Conservation (phyloP, 2,888 invertebrate species). For the Pyralis farinalis region DNA sequence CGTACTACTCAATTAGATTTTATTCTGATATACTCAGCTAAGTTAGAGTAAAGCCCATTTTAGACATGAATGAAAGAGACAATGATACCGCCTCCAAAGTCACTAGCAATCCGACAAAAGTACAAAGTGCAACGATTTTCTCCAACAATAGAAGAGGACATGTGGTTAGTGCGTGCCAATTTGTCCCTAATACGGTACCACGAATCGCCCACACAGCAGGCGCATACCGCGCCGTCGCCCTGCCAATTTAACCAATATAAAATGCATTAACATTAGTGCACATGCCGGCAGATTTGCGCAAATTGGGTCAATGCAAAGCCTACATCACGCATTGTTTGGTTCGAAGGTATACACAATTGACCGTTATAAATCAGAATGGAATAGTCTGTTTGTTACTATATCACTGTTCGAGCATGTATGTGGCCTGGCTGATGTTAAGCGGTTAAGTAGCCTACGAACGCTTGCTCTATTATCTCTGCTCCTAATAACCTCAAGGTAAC, state of each 20-base stretch:
- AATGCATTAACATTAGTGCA: constrained; percentile 75
- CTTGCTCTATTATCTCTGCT: too few species aligned
- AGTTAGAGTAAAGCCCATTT: too few species aligned
- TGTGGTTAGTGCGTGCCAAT: constrained; percentile 50
- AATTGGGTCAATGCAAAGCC: constrained; percentile 55
- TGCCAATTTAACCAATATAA: constrained; percentile 79
- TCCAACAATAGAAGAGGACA: constrained; percentile 9
- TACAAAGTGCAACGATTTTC: constrained; percentile 20
- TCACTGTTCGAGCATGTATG: too few species aligned
- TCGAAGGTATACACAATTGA: not conserved
- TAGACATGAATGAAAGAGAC: too few species aligned
- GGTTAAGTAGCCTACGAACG: too few species aligned
- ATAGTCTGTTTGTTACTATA: too few species aligned
- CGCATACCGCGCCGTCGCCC: constrained; percentile 75
- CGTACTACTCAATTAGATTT: too few species aligned
- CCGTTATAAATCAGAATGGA: too few species aligned
- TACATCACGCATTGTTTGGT: not conserved
- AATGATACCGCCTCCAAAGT: too few species aligned
- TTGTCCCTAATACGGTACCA: constrained; percentile 67
- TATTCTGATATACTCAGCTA: too few species aligned
- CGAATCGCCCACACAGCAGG: constrained; percentile 74
- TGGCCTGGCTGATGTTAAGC: too few species aligned
- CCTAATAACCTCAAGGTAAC: too few species aligned
- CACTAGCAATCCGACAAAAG: not conserved
- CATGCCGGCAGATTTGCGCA: constrained; percentile 66